Evolutionary conservation across 2,797 vertebrate genomes (phyloP), one percentile per base, ranked within the genome.

Genomic region (Cuniculus paca): DNA sequence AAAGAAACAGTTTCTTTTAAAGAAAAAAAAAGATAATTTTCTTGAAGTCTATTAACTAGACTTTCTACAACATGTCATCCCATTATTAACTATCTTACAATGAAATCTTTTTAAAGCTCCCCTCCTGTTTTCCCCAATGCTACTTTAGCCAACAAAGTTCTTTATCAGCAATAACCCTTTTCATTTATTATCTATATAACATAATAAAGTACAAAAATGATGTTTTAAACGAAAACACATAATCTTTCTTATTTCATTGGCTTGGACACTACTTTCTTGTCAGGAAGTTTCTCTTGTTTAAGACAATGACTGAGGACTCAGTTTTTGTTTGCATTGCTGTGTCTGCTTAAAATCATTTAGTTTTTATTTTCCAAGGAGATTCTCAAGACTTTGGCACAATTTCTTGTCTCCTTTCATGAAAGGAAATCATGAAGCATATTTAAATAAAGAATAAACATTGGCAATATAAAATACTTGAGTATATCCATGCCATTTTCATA

Each of bases 361-460:
- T 75, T 91, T 88, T 96, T 56, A 87, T 92, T 94, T 94, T 22
- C 26, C n/a, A 36, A 39, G 31, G 16, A 48, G 77, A 0, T 72
- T 95, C 70, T 95, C 48, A 91, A 52, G 17, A n/a, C 7, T 84
- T n/a, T 84, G 61, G 19, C 31, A 87, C 31, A 90, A 61, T 77
- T 94, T 85, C 26, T 20, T 65, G 39, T 72, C 22, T 90, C 42
- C 13, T 84, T 81, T 72, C 50, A 82, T 88, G 26, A 80, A 58
- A 1, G 92, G 48, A 58, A 22, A 78, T 77, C 11, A 88, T 88
- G 36, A 90, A 87, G 28, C 42, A 54, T 42, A 84, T 61, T 95
- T 83, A 17, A n/a, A n/a, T 3, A n/a, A 45, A 56, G n/a, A 6
- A 63, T 54, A 85, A 75, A 58, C 39, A 20, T 24, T 88, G 82